Evolutionary conservation across 2,797 vertebrate genomes (phyloP).

Genomic region (Enteromius argenteus): DNA sequence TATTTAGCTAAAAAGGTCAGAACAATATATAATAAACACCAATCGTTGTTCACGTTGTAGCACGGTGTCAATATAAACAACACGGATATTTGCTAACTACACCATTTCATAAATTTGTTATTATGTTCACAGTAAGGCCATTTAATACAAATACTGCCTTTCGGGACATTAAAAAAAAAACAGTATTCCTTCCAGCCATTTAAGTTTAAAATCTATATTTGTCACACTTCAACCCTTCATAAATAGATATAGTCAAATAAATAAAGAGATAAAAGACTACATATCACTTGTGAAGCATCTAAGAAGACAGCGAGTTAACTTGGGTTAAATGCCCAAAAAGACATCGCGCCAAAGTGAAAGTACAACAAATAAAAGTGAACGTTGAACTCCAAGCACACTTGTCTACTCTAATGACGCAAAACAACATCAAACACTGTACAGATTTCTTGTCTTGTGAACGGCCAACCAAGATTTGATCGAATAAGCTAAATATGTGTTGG

Average conservation of each 20-base stretch:
- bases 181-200: not conserved
- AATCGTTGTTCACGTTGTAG: not conserved
- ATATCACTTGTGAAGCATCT: not conserved
- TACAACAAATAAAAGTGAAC: not conserved
- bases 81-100: not conserved
- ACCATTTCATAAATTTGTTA: not conserved
- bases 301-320: not conserved
- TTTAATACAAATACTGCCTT: not conserved
- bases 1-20: not conserved
- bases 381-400: not conserved
- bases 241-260: not conserved
- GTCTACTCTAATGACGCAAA: not conserved
- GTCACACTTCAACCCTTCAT: not conserved
- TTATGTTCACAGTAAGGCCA: not conserved
- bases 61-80: not conserved
- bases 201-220: not conserved
- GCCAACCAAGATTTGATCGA: not conserved
- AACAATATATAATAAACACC: not conserved
- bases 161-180: not conserved
- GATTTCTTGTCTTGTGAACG: not conserved
- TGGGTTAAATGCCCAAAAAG: not conserved
- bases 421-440: not conserved
- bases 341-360: slow-evolving; percentile 38
- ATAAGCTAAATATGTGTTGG: not conserved
- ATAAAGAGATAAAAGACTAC: not conserved